These are phyloP conservation scores for Hephaestus fuliginosus DNA, from an alignment of 2,797 vertebrate genomes.

Conservation along the genomic window DNA sequence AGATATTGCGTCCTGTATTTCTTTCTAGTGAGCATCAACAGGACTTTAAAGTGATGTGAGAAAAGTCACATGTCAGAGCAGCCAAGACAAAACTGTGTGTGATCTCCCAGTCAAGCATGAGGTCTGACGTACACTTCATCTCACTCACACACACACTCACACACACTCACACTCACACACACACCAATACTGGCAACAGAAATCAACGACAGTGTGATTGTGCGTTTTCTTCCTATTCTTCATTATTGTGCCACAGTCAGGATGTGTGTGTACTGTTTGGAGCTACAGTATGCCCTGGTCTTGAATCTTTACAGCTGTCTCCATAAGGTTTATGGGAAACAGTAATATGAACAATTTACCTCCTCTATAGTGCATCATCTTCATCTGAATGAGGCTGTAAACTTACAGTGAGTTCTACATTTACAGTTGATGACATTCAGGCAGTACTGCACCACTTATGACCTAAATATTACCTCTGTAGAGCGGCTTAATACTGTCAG, in stretches of 20 bases:
- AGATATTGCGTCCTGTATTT: not conserved
- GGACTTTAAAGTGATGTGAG: too few species aligned
- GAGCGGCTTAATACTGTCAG: not conserved
- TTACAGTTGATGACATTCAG: not conserved
- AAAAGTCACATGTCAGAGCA: too few species aligned
- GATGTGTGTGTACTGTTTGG: not conserved
- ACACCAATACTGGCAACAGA: not conserved
- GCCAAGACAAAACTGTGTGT: too few species aligned
- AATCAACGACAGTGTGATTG: not conserved
- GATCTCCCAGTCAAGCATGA: too few species aligned
- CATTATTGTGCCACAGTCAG: not conserved
- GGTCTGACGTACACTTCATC: too few species aligned
- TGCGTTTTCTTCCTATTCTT: not conserved
- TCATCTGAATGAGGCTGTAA: not conserved
- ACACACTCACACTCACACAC: too few species aligned
- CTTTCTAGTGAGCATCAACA: too few species aligned
- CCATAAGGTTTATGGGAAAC: not conserved
- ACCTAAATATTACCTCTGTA: not conserved
- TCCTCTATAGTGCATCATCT: not conserved
- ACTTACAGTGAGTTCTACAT: not conserved
- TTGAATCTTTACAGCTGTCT: not conserved
- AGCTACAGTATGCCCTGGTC: not conserved
- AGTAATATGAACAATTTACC: not conserved
- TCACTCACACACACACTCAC: too few species aligned
- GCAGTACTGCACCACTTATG: not conserved